phyloP scores from a whole-genome alignment of 2,888 invertebrate species.

The Athalia rosae region DNA sequence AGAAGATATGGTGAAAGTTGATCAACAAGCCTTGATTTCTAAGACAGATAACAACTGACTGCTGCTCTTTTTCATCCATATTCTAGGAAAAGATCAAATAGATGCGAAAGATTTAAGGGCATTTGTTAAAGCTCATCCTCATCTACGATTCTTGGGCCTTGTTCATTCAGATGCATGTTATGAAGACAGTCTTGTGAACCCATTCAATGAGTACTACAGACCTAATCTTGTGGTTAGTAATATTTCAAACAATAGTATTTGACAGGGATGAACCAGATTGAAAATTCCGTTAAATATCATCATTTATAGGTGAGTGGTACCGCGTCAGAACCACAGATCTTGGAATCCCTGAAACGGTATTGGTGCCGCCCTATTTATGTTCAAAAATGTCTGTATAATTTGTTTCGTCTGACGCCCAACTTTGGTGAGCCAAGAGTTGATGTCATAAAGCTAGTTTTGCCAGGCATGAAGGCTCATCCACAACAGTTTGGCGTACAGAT shows the following conservation, averaged over 20 bases:
- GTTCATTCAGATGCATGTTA: slow-evolving; percentile 76
- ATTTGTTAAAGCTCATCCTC: slow-evolving; percentile 73
- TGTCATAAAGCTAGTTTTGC: slow-evolving; percentile 78
- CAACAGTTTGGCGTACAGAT: slow-evolving; percentile 81
- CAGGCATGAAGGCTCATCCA: slow-evolving; percentile 75
- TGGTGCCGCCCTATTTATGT: slow-evolving; percentile 77
- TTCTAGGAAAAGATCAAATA: slow-evolving; percentile 75
- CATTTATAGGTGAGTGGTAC: slow-evolving; percentile 75
- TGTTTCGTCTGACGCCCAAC: slow-evolving; percentile 76
- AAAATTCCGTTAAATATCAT: background rate
- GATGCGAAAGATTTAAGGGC: slow-evolving; percentile 72
- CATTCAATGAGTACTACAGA: slow-evolving; percentile 71
- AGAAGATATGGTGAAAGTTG: background rate
- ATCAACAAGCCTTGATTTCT: slow-evolving; percentile 26
- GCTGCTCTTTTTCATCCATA: background rate
- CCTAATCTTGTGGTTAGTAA: slow-evolving; percentile 72
- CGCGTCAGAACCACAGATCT: slow-evolving; percentile 76
- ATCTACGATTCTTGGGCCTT: slow-evolving; percentile 76
- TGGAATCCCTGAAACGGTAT: slow-evolving; percentile 78
- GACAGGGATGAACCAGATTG: background rate
- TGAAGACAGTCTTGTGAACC: slow-evolving; percentile 75
- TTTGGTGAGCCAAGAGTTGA: slow-evolving; percentile 77
- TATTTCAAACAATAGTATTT: slow-evolving; percentile 38
- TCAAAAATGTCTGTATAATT: slow-evolving; percentile 81
- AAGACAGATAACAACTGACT: slow-evolving; percentile 1